phyloP scores from a whole-genome alignment of 2,797 vertebrate genomes.

The Brachyalestes nurse region DNA sequence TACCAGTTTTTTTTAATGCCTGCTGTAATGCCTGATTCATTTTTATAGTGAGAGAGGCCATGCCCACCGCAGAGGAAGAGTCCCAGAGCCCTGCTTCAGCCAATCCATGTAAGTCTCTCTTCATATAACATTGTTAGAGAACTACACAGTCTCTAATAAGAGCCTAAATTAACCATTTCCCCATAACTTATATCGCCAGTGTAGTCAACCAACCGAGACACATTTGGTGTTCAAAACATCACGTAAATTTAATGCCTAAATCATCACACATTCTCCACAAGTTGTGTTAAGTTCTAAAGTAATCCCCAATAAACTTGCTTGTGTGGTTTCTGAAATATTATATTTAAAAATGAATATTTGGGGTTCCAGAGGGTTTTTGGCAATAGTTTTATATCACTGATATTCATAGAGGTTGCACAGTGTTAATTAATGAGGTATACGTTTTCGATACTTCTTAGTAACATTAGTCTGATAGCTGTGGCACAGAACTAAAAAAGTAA shows the following conservation, averaged over 20 bases:
- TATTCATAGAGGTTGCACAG: no score
- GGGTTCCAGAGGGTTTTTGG: no score
- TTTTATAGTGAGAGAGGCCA: slow-evolving; percentile 45
- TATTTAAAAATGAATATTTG: no score
- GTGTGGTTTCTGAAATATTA: no score
- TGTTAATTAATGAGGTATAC: neutral
- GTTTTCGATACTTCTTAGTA: neutral
- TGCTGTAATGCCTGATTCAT: neutral
- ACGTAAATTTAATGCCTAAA: neutral
- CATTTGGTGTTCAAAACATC: neutral
- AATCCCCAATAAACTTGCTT: neutral
- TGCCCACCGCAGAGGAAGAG: slow-evolving; percentile 39
- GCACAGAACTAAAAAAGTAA: neutral
- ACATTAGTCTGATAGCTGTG: neutral
- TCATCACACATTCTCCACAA: neutral
- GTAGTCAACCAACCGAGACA: neutral
- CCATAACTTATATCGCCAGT: neutral
- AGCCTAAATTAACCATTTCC: neutral
- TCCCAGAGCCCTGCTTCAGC: slow-evolving; percentile 9
- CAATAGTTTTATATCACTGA: no score
- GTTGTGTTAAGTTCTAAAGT: neutral
- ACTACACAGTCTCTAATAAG: neutral
- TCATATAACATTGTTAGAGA: neutral
- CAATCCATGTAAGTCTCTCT: slow-evolving; percentile 45
- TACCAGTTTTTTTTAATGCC: neutral